phyloP scores from a whole-genome alignment of 2,113 vertebrate genomes.

The Strix aluco region DNA sequence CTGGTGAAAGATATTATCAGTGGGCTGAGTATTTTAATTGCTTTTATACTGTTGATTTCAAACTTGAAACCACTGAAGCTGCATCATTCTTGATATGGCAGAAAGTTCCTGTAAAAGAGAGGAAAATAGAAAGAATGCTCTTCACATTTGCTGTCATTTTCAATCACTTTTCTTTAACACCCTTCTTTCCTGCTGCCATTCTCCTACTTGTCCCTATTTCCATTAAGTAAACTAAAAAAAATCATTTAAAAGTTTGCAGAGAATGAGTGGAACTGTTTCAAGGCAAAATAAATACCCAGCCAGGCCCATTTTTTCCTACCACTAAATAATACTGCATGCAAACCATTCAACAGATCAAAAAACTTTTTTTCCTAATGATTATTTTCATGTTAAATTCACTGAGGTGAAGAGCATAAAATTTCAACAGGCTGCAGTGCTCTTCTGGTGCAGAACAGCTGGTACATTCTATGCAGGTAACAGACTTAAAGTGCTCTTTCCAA shows the following conservation, averaged over 20 bases:
- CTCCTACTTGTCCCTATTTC: background rate
- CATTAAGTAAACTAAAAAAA: background rate
- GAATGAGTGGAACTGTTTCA: background rate
- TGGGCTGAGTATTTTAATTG: conserved; percentile 39
- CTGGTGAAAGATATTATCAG: background rate
- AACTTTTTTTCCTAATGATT: background rate
- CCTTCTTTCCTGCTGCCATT: background rate
- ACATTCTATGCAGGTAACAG: background rate
- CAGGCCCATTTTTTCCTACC: background rate
- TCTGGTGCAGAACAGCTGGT: background rate
- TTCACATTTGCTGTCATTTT: background rate
- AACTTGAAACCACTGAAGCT: background rate
- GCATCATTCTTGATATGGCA: background rate
- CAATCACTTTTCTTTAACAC: background rate
- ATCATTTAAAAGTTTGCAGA: background rate
- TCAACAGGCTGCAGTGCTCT: background rate
- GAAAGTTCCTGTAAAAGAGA: background rate
- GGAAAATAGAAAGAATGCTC: background rate
- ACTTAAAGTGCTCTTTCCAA: background rate
- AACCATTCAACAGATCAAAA: background rate
- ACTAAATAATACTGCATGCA: background rate
- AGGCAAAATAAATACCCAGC: background rate
- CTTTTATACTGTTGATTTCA: conserved; percentile 28
- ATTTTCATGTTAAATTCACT: background rate
- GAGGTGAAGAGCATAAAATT: background rate